Conservation (phyloP, 1,140 invertebrate genomes). For the Chlorops oryzae region DNA sequence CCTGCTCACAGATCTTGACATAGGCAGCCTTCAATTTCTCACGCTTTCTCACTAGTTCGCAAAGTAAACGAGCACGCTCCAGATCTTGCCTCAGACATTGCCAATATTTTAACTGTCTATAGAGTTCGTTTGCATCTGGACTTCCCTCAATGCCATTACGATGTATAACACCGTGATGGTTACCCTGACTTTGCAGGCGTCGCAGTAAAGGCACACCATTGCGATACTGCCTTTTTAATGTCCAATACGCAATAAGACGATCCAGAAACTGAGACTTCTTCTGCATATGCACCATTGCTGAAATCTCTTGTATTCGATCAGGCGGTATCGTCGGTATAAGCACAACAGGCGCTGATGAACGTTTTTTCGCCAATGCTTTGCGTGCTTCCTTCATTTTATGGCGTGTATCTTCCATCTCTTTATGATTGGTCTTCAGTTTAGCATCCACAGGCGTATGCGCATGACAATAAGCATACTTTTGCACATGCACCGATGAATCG, state of each 20-base stretch:
- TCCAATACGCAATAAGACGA: slow-evolving; percentile 87
- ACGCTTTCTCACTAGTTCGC: slow-evolving; percentile 89
- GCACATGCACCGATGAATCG: slow-evolving; percentile 69
- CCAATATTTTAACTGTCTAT: slow-evolving; percentile 89
- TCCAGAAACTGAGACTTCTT: slow-evolving; percentile 84
- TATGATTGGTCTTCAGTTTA: slow-evolving; percentile 37
- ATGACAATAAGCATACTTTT: slow-evolving; percentile 95
- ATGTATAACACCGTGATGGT: slow-evolving; percentile 48
- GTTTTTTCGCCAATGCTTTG: slow-evolving; percentile 70
- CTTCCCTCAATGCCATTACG: slow-evolving; percentile 42
- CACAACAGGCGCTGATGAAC: slow-evolving; percentile 82
- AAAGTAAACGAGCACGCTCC: slow-evolving; percentile 84
- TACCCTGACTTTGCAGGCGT: slow-evolving; percentile 70
- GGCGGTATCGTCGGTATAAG: slow-evolving; percentile 90
- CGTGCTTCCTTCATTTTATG: slow-evolving; percentile 70
- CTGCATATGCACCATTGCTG: slow-evolving; percentile 59
- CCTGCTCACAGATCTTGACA: slow-evolving; percentile 73
- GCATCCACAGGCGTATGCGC: slow-evolving; percentile 82
- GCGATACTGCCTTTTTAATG: slow-evolving; percentile 86
- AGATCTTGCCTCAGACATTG: slow-evolving; percentile 90
- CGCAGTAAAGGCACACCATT: slow-evolving; percentile 93
- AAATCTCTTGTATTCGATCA: slow-evolving; percentile 81
- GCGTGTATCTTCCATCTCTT: slow-evolving; percentile 42
- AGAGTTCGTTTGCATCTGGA: slow-evolving; percentile 64
- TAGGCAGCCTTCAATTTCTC: slow-evolving; percentile 90